A percentile compares a stretch with the other conserved stretches of the same genome.
Evolutionary conservation across 2,113 vertebrate genomes (phyloP).

Genomic region (Heterotis niloticus): DNA sequence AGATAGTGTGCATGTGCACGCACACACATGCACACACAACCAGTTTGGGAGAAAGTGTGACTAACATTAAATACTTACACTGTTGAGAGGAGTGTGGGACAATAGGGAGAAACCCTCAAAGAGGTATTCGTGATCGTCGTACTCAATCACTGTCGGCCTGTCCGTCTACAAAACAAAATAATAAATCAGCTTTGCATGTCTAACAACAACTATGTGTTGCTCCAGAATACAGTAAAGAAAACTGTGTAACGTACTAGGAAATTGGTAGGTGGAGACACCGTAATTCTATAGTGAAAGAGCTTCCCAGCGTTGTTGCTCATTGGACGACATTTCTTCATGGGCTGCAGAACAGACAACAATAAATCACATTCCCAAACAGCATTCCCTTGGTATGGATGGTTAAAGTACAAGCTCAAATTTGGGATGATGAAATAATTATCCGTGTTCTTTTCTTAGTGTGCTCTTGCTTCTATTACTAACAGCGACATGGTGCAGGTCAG

Average conservation of each 20-base stretch:
- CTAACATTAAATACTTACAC: constrained; percentile 65
- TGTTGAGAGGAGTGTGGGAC: constrained; percentile 86
- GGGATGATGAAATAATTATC: no score
- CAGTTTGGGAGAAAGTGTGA: no score
- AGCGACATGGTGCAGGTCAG: no score
- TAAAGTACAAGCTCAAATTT: no score
- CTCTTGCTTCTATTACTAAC: no score
- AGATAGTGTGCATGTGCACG: not conserved
- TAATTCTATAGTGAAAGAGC: constrained; percentile 94
- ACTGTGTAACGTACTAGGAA: constrained; percentile 78
- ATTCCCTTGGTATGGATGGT: no score
- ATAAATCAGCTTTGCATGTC: not conserved
- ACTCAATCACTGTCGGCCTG: constrained; percentile 93
- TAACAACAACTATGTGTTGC: not conserved
- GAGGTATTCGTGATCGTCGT: constrained; percentile 97
- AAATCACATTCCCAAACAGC: not conserved
- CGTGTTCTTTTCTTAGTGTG: no score
- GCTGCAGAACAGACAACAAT: constrained; percentile 53
- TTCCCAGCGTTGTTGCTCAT: constrained; percentile 96
- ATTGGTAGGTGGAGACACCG: constrained; percentile 95
- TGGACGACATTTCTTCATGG: constrained; percentile 79
- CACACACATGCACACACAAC: not conserved
- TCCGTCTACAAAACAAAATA: constrained; percentile 75
- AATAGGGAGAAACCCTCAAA: constrained; percentile 98
- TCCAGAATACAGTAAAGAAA: not conserved